Conservation (phyloP, 1,140 invertebrate species). For the Sminthurides bifidus region DNA sequence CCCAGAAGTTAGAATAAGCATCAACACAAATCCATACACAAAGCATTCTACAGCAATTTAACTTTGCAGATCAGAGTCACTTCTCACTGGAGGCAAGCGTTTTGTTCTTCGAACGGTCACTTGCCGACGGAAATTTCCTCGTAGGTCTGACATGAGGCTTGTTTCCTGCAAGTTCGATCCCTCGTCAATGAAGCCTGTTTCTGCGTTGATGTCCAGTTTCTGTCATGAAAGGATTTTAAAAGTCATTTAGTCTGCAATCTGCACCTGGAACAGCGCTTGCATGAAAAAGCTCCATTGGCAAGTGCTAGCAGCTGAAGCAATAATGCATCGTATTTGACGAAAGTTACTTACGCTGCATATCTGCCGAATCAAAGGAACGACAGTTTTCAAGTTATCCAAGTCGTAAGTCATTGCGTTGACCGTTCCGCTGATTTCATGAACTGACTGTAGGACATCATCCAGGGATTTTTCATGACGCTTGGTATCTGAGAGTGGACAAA, state of each 20-base stretch:
- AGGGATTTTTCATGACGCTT: neutral
- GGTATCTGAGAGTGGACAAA: neutral
- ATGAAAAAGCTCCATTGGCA: neutral
- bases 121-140: slow-evolving; percentile 19
- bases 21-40: no score
- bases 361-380: neutral
- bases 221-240: neutral
- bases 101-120: slow-evolving; percentile 19
- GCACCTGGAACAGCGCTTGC: neutral
- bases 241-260: neutral
- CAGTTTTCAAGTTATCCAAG: slow-evolving; percentile 3
- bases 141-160: slow-evolving; percentile 29
- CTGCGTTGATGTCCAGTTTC: slow-evolving; percentile 30
- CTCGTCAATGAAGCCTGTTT: slow-evolving; percentile 30
- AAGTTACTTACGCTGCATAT: neutral
- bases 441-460: neutral
- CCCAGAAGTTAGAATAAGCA: no score
- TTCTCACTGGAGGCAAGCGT: slow-evolving; percentile 16
- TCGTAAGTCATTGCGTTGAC: neutral
- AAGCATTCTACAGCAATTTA: no score
- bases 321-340: neutral
- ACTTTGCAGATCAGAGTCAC: no score
- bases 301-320: neutral
- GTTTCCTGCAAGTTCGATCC: slow-evolving; percentile 25
- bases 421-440: neutral